Evolutionary conservation across 2,888 invertebrate species (phyloP).

Genomic region (Celastrina argiolus): DNA sequence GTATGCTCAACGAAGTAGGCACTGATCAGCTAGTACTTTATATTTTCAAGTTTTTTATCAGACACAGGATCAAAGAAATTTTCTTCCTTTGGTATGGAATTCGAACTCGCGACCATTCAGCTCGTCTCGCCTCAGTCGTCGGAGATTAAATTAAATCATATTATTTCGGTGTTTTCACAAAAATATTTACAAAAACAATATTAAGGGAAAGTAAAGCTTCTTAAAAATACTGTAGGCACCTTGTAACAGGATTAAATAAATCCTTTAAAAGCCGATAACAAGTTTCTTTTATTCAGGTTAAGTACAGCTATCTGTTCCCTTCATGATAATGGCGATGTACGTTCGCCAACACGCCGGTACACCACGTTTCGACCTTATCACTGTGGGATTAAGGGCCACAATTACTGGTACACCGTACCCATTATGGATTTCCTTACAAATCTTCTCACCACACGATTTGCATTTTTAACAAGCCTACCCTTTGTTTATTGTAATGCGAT

Average conservation of each 20-base stretch:
- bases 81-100: too few relatives aligned
- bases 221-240: neutral
- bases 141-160: too few relatives aligned
- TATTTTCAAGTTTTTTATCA: too few relatives aligned
- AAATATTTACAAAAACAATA: neutral
- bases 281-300: slow-evolving; percentile 26
- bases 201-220: neutral
- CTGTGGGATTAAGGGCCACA: too few relatives aligned
- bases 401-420: too few relatives aligned
- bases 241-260: slow-evolving; percentile 19
- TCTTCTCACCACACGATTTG: slow-evolving; percentile 17
- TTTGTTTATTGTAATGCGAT: neutral
- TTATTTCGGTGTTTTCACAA: neutral
- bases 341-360: too few relatives aligned
- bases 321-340: slow-evolving; percentile 11
- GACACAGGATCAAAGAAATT: too few relatives aligned
- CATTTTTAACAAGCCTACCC: neutral
- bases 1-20: too few relatives aligned
- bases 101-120: too few relatives aligned
- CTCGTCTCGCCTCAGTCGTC: too few relatives aligned
- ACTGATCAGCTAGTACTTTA: too few relatives aligned
- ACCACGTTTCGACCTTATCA: too few relatives aligned
- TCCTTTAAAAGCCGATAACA: slow-evolving; percentile 21
- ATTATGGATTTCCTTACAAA: slow-evolving; percentile 19
- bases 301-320: slow-evolving; percentile 27